Base-by-base conservation (phyloP, 2,888 invertebrate species). In the Sminthurides aquaticus region DNA sequence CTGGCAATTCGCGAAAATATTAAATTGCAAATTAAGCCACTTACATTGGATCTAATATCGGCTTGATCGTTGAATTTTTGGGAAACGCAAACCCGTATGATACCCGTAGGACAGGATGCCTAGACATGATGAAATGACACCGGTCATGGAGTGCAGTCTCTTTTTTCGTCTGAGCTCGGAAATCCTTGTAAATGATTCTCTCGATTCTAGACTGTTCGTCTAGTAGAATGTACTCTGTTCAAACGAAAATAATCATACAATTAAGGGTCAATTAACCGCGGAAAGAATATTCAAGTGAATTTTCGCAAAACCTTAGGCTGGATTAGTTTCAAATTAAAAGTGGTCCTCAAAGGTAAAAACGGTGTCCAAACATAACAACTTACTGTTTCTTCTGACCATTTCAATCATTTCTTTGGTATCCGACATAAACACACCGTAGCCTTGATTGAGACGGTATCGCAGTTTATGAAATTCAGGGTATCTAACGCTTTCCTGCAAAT, bases 111-210 rank as follows among this genome's bases (percentile, higher is more conserved):
- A 90, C 86, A 0, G 85, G 79, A 56, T 85, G 82, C 22, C 86
- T 86, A 5, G 89, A 87, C 60, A 88, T 83, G 0, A 91, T 91
- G 76, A 86, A 90, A 0, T 87, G 86, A 76, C 91, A 91, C 60
- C 89, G 82, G 0, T 85, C 78, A 15, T 81, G 80, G 76, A 90
- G 88, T 0, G 81, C 80, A 0, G 82, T 76, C 0, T 80, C 81
- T 69, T 82, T 79, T 28, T 81, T 74, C 0, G 85, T 70, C 62
- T 71, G 70, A 27, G 22, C 2, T 54, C 73, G 57, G 60, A 74
- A 74, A 62, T 74, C 74, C 60, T 57, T 24, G 68, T 74, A 74
- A 43, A 74, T 66, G n/a, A 72, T 66, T 24, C 74, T 59, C 58
- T 73, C 71, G 11, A 74, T 64, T 56, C 74, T 68, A 28, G 71